A percentile compares a stretch with the other conserved stretches of the same genome.
These are phyloP conservation scores for Acrossocheilus wenchowensis DNA, from an alignment of 2,797 vertebrate genomes.

Conservation along the genomic window DNA sequence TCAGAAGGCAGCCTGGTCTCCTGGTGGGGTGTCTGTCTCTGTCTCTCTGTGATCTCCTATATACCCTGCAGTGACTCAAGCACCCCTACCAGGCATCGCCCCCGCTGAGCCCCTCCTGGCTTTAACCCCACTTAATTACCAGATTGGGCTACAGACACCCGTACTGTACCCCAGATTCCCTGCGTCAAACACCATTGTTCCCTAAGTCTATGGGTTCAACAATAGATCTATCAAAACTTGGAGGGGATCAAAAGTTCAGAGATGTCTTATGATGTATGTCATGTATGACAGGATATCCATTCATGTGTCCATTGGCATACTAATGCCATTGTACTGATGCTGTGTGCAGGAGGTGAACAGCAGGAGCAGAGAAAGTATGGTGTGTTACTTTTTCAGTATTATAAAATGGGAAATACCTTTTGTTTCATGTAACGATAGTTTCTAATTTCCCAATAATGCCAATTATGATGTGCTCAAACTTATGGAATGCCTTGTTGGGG, in stretches of 20 bases:
- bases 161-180: conserved; percentile 22
- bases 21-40: conserved; percentile 34
- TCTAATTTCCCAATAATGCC: background rate
- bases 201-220: conserved; percentile 28
- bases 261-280: conserved; percentile 28
- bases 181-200: conserved; percentile 37
- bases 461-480: conserved; percentile 27
- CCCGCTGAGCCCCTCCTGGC: conserved; percentile 48
- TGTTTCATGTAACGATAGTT: too few relatives aligned
- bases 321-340: conserved; percentile 22
- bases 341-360: background rate
- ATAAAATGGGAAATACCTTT: background rate
- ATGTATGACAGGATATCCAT: conserved; percentile 37
- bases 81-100: conserved; percentile 20
- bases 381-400: background rate
- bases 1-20: conserved; percentile 38
- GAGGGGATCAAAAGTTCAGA: conserved; percentile 38
- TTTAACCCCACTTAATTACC: conserved; percentile 47
- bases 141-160: conserved; percentile 25
- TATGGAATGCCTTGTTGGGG: conserved; percentile 35
- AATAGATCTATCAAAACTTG: conserved; percentile 36
- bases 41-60: conserved; percentile 47
- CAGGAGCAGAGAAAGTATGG: background rate
- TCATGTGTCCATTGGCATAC: conserved; percentile 26
- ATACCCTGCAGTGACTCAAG: conserved; percentile 41